Conservation (phyloP, 2,888 invertebrate species). For the Argyresthia goedartella region DNA sequence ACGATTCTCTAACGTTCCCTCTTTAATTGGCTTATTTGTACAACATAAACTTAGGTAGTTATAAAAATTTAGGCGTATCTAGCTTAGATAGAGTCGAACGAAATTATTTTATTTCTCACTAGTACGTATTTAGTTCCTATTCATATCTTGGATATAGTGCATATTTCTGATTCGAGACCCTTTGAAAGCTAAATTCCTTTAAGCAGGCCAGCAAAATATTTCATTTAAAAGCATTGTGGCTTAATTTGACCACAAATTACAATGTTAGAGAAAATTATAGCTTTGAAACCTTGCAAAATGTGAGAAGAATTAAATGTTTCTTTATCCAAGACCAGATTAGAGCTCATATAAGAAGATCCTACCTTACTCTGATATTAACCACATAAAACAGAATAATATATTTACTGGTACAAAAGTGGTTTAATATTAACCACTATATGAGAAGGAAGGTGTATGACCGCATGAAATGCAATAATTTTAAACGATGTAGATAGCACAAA, state of each 20-base stretch:
- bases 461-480: conserved; percentile 53
- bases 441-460: conserved; percentile 10
- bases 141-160: neutral
- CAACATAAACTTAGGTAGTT: no score
- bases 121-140: neutral
- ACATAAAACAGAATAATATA: no score
- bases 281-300: no score
- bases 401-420: no score
- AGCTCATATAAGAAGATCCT: no score
- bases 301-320: no score
- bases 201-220: neutral
- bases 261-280: neutral
- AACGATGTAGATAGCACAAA: conserved; percentile 41
- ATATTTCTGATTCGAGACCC: conserved; percentile 14
- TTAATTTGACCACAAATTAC: neutral
- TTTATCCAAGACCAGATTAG: no score
- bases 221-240: neutral
- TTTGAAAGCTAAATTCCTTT: neutral
- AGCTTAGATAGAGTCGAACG: neutral
- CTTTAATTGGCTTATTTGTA: no score
- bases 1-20: no score
- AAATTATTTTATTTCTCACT: neutral
- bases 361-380: no score
- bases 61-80: neutral
- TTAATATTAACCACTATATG: no score